Conservation (phyloP, 2,113 vertebrate genomes). For the Podarcis cretensis region DNA sequence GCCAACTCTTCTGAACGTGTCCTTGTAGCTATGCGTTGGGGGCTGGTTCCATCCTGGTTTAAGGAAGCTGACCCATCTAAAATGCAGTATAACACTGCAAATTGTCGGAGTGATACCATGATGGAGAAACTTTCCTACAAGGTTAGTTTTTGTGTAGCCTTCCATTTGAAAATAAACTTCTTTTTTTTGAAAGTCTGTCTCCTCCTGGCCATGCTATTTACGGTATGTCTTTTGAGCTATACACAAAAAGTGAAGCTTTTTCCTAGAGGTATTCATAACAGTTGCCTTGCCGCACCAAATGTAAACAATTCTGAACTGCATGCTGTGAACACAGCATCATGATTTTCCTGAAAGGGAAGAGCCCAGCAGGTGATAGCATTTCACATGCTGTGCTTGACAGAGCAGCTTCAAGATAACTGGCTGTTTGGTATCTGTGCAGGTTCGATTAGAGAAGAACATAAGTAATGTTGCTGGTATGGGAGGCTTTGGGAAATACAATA, state of each 20-base stretch:
- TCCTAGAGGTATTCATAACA: accelerated
- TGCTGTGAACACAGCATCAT: background rate
- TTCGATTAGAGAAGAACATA: background rate
- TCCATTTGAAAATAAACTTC: background rate
- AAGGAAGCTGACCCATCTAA: conserved; percentile 85
- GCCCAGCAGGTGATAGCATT: background rate
- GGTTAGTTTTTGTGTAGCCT: conserved; percentile 72
- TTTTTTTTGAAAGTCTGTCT: background rate
- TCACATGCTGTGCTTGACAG: conserved; percentile 1
- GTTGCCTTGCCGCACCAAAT: background rate
- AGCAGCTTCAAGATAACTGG: background rate
- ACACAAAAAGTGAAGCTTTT: background rate
- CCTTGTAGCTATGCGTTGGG: conserved; percentile 94
- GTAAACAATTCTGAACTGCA: background rate
- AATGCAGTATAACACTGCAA: conserved; percentile 89
- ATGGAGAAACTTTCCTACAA: conserved; percentile 90
- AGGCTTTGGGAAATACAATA: background rate
- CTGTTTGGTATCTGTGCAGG: background rate
- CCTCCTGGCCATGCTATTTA: background rate
- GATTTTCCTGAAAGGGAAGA: background rate
- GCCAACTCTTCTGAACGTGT: conserved; percentile 87
- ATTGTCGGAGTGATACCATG: conserved; percentile 94
- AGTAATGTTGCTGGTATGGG: background rate
- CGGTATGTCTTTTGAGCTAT: background rate
- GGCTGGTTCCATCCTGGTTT: conserved; percentile 93